Percentiles rank a stretch among this genome's conserved stretches.
Evolutionary conservation across 1,140 invertebrate genomes (phyloP).

Genomic region (Stegodyphus mimosarum): DNA sequence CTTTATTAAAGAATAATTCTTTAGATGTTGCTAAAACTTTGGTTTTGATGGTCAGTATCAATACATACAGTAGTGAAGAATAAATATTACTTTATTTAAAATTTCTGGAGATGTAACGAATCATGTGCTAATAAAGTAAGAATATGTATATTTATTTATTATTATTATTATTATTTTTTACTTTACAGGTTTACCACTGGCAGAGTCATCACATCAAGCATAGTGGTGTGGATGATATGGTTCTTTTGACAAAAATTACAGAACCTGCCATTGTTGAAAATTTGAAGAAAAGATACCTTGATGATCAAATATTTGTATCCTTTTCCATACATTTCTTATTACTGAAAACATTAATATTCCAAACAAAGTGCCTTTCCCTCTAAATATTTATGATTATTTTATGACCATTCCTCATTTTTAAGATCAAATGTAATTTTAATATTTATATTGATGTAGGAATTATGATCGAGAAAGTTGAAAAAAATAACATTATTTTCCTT

Average conservation of each 20-base stretch:
- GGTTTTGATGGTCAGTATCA: too few relatives aligned
- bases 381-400: too few relatives aligned
- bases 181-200: conserved; percentile 80
- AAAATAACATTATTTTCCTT: too few relatives aligned
- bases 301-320: conserved; percentile 82
- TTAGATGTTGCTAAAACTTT: too few relatives aligned
- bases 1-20: too few relatives aligned
- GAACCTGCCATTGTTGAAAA: conserved; percentile 82
- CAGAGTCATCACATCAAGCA: conserved; percentile 81
- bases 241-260: conserved; percentile 79
- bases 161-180: not conserved
- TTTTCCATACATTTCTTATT: conserved; percentile 64
- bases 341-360: too few relatives aligned
- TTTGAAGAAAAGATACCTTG: conserved; percentile 79
- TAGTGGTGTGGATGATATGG: conserved; percentile 84
- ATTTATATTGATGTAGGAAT: too few relatives aligned
- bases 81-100: not conserved
- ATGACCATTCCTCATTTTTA: too few relatives aligned
- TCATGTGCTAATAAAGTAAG: not conserved
- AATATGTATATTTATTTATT: not conserved
- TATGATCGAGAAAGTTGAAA: too few relatives aligned
- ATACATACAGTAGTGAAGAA: not conserved
- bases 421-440: too few relatives aligned
- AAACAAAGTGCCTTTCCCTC: too few relatives aligned
- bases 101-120: not conserved